Conservation (phyloP, 2,797 vertebrate species). For the Sitta carolinensis region DNA sequence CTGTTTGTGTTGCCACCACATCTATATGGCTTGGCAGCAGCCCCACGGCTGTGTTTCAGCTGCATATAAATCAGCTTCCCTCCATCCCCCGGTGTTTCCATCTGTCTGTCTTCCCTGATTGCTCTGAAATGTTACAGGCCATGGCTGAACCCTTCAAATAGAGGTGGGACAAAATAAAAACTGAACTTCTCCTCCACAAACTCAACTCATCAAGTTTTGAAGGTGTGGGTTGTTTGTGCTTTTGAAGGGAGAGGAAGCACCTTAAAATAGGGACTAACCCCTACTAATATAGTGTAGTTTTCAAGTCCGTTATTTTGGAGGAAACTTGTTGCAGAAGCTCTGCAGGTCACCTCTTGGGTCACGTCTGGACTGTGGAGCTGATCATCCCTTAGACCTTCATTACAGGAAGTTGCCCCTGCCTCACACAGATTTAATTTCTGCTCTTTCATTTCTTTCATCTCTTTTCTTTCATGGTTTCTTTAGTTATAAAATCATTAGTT, state of each 20-base stretch:
- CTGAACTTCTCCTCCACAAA: not conserved
- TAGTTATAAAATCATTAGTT: not conserved
- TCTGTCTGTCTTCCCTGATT: conserved; percentile 53
- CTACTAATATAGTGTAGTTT: not conserved
- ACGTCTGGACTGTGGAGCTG: not conserved
- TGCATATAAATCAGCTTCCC: conserved; percentile 56
- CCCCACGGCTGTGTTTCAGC: conserved; percentile 66
- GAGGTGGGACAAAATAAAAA: conserved; percentile 6
- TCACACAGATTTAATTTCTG: not conserved
- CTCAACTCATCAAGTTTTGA: not conserved
- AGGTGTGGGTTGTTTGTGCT: not conserved
- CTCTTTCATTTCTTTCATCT: not conserved
- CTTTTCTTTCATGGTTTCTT: not conserved
- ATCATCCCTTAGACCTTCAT: not conserved
- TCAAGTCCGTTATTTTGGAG: not conserved
- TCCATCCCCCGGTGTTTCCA: conserved; percentile 58
- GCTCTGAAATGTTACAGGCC: conserved; percentile 53
- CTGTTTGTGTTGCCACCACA: conserved; percentile 77
- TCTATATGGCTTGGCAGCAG: conserved; percentile 72
- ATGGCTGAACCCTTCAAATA: conserved; percentile 21
- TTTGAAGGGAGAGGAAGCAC: not conserved
- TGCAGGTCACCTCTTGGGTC: not conserved
- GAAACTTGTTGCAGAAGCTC: not conserved
- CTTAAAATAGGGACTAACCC: not conserved
- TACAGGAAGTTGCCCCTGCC: not conserved